A percentile compares a stretch with the other conserved stretches of the same genome.
Conservation (phyloP, 2,797 vertebrate species). For the Diglossa cyanea region DNA sequence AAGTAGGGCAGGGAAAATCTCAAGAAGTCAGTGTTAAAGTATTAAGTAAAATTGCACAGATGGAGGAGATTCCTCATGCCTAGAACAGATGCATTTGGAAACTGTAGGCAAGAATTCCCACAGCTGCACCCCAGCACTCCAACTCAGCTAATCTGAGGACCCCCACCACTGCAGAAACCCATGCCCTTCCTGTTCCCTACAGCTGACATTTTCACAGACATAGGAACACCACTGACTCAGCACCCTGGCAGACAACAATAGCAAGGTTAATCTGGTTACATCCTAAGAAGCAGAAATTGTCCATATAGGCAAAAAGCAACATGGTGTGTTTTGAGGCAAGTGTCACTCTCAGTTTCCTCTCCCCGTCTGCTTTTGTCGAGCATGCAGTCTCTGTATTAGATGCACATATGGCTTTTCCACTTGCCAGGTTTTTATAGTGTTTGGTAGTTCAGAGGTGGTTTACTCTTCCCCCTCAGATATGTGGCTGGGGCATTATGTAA, state of each 20-base stretch:
- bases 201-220: neutral
- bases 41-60: neutral
- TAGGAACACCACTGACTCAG: constrained; percentile 1
- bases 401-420: neutral
- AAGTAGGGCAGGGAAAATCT: neutral
- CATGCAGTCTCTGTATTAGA: neutral
- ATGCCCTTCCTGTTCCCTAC: neutral
- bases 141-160: neutral
- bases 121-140: neutral
- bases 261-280: constrained; percentile 19
- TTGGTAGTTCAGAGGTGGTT: neutral
- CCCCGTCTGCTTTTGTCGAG: neutral
- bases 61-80: neutral
- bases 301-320: neutral
- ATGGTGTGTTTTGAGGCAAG: neutral
- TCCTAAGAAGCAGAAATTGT: neutral
- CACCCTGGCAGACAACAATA: neutral
- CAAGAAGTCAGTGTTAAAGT: neutral
- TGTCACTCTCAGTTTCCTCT: neutral
- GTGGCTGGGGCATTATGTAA: neutral
- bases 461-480: neutral
- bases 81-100: neutral
- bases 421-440: neutral
- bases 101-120: neutral
- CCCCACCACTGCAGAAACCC: neutral